Base-by-base conservation (phyloP, 2,797 vertebrate genomes). In the Ciconia nigra region DNA sequence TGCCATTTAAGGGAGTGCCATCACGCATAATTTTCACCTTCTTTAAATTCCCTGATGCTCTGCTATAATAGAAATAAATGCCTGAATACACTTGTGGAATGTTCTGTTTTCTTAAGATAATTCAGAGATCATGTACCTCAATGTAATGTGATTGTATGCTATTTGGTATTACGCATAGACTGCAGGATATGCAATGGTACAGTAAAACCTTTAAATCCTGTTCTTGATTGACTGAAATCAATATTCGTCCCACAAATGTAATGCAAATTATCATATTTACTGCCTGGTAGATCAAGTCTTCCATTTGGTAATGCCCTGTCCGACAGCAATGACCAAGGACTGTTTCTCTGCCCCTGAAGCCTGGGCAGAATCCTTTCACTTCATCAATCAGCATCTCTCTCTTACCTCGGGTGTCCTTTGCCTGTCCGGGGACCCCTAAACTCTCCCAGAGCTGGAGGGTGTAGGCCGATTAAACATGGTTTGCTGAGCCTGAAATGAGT, bases 401-500 rank as follows among this genome's bases (percentile, higher is more conserved):
- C 69, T 67, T 44, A 26, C 63, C 67, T 67, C 14, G 1, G 58
- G 35, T 67, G 74, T 87, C 74, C 79, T 93, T 67, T 39, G 29
- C 44, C 41, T 79, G 44, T 61, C 57, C 9, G 2, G 85, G 85
- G 81, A 92, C 49, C 47, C 52, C 66, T 66, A 35, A 82, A 54
- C 47, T 21, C 65, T 62, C 62, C 29, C 16, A 9, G 79, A 93
- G 44, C 78, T 37, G 33, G 41, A 73, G 51, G 78, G 17, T 25
- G 46, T 57, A 46, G 71, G 59, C 67, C 11, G 20, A 71, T 84
- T 46, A 39, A 51, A 18, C 2, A 11, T 13, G 65, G 78, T 79
- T 94, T 19, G 52, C 84, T 29, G 85, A 93, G 74, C 58, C 79
- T 76, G 76, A 84, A 94, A 91, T 13, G 62, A 83, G 52, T 9